A percentile compares a stretch with the other conserved stretches of the same genome.
Conservation (phyloP, 1,140 invertebrate species). For the Monochamus saltuarius region DNA sequence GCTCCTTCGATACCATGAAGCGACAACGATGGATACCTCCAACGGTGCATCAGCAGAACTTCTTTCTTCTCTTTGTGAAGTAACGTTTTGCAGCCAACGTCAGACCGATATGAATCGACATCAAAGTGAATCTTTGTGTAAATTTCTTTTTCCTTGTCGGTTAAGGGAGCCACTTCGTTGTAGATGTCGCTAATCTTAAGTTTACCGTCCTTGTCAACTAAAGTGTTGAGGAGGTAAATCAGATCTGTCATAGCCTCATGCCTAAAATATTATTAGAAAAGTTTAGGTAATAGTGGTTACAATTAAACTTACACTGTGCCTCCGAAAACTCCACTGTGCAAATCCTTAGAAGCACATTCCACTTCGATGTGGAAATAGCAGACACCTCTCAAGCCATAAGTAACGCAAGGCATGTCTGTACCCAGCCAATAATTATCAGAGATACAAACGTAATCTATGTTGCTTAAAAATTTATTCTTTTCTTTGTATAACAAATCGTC, state of each 20-base stretch:
- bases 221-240: slow-evolving; percentile 77
- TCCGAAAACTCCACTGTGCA: slow-evolving; percentile 95
- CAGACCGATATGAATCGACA: slow-evolving; percentile 72
- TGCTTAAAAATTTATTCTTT: slow-evolving; percentile 79
- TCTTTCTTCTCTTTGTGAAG: slow-evolving; percentile 76
- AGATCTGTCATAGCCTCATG: slow-evolving; percentile 89
- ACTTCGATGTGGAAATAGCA: slow-evolving; percentile 92
- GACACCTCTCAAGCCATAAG: slow-evolving; percentile 93
- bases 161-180: slow-evolving; percentile 74
- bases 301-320: slow-evolving; percentile 71
- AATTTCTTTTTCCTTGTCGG: slow-evolving; percentile 71
- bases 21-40: slow-evolving; percentile 87
- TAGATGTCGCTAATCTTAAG: slow-evolving; percentile 81
- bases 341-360: slow-evolving; percentile 84
- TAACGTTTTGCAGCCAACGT: slow-evolving; percentile 71
- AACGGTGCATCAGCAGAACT: slow-evolving; percentile 82
- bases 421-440: slow-evolving; percentile 99
- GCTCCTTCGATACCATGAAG: slow-evolving; percentile 89
- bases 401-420: slow-evolving; percentile 93
- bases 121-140: slow-evolving; percentile 93
- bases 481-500: slow-evolving; percentile 80
- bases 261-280: slow-evolving; percentile 41
- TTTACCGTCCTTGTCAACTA: slow-evolving; percentile 83
- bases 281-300: too few relatives aligned
- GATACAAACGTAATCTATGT: slow-evolving; percentile 94